Percentiles rank a stretch among this genome's conserved stretches.
Conservation (phyloP, 2,888 invertebrate species). For the Melanophora roralis region DNA sequence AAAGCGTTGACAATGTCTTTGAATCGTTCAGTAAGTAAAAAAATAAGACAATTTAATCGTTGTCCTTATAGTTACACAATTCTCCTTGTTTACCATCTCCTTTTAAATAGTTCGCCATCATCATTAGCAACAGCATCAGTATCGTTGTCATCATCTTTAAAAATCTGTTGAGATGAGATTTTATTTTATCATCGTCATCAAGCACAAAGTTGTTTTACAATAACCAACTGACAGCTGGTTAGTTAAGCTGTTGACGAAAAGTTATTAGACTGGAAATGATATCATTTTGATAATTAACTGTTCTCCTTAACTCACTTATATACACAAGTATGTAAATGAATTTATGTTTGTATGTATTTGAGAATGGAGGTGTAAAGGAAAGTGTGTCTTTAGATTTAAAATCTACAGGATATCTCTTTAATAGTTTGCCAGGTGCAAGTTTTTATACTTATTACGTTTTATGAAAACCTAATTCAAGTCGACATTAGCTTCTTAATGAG, state of each 20-base stretch:
- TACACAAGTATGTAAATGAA: background rate
- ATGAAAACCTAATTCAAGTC: no score
- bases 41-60: background rate
- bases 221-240: conserved; percentile 29
- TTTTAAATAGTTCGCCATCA: background rate
- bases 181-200: conserved; percentile 1
- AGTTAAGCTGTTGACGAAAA: conserved; percentile 16
- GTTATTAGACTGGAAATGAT: conserved; percentile 42
- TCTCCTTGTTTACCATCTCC: background rate
- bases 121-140: background rate
- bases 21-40: background rate
- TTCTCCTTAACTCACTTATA: background rate
- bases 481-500: no score
- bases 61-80: background rate
- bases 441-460: no score
- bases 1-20: background rate
- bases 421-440: background rate
- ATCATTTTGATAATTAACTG: conserved; percentile 21
- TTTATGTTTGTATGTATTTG: no score
- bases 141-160: background rate
- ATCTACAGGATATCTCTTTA: background rate
- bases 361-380: no score
- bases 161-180: background rate
- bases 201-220: conserved; percentile 16
- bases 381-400: background rate